Evolutionary conservation across 1,140 invertebrate species (phyloP).

Genomic region (Scylla paramamosain): DNA sequence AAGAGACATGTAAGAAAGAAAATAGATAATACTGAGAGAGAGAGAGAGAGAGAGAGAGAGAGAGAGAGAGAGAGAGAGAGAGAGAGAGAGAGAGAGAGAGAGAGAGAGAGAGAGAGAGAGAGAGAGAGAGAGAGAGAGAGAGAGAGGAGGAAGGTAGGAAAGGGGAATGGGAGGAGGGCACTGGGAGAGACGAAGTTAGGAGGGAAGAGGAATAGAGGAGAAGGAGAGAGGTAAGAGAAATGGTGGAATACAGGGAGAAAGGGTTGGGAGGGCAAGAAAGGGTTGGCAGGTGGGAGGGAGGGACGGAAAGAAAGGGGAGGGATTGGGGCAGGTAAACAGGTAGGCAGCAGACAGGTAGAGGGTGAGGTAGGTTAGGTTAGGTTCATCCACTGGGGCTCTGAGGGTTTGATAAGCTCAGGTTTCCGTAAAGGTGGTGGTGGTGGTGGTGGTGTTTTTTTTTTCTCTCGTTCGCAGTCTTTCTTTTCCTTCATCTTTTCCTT

Average conservation of each 20-base stretch:
- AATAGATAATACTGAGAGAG: neutral
- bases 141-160: neutral
- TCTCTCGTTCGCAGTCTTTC: too few relatives aligned
- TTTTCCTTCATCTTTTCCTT: neutral
- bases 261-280: neutral
- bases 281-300: neutral
- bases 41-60: constrained; percentile 10
- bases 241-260: neutral
- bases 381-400: too few relatives aligned
- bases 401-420: too few relatives aligned
- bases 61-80: constrained; percentile 24
- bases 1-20: neutral
- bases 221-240: neutral
- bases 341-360: too few relatives aligned
- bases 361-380: too few relatives aligned
- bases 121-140: neutral
- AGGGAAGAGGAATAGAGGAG: constrained; percentile 11
- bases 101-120: neutral
- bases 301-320: neutral
- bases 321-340: neutral
- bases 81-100: constrained; percentile 18
- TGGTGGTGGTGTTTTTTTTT: too few relatives aligned
- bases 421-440: too few relatives aligned
- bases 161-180: neutral
- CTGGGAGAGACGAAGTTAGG: neutral